Base-by-base conservation (phyloP, 2,113 vertebrate genomes). In the Xiphophorus couchianus region DNA sequence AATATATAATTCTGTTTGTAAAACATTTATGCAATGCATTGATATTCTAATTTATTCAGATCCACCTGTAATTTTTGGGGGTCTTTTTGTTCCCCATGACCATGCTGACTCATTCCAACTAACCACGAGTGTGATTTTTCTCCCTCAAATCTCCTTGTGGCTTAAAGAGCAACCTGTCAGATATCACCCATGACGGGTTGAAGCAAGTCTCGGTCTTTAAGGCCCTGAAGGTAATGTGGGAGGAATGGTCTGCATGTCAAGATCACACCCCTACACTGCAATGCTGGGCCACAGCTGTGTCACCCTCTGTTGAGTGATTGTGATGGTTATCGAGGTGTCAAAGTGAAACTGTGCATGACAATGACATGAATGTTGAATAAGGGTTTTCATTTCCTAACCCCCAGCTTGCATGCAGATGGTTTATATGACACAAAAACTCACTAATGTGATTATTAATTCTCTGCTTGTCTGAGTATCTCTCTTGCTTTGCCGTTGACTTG, bases 181-280 rank as follows among this genome's bases (percentile, higher is more conserved):
- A 97, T 91, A 95, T 96, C 96, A 97, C 95, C 92, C 94, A 93
- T 85, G 96, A 97, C 61, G 96, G 95, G 93, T 94, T 96, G 95
- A 99, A 98, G 97, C 98, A 96, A 94, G 85, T 95, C 90, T 96
- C 95, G 91, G 93, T 96, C 94, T 96, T 97, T 96, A 98, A 97
- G 96, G 95, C 95, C 86, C 93, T 97, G 65, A 99, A 99, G 98
- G 98, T 99, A 99, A 97, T 84, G 89, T 90, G 86, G 94, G 88
- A 87, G 83, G 27, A 73, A 86, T 62, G 78, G 81, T 72, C 39
- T 83, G 91, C 89, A 84, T 82, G 87, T 22, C 69, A 76, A 72
- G 44, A 78, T 81, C 71, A 76, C 83, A 74, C 75, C 77, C 66
- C 58, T 61, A 81, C 12, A 65, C 69, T 30, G 69, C 77, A 71